Conservation (phyloP, 1,140 invertebrate genomes). For the Leptinotarsa texana region DNA sequence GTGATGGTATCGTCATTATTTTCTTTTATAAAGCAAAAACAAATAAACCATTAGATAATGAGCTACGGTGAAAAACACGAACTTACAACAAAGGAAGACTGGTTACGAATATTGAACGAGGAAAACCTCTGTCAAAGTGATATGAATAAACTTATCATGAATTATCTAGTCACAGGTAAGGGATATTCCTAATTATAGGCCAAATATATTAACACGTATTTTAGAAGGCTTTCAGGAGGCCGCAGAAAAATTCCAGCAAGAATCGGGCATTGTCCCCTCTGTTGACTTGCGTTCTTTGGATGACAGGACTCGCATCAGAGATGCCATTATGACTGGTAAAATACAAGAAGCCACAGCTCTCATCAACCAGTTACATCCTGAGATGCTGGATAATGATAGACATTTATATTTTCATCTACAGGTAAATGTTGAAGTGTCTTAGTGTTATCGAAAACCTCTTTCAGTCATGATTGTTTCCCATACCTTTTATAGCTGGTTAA, state of each 20-base stretch:
- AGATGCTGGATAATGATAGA: slow-evolving; percentile 92
- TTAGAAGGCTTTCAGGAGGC: slow-evolving; percentile 97
- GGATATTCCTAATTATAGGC: neutral
- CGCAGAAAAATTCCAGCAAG: slow-evolving; percentile 94
- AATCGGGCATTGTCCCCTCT: slow-evolving; percentile 85
- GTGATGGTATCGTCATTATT: too few relatives aligned
- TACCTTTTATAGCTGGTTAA: too few relatives aligned
- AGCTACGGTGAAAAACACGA: slow-evolving; percentile 56
- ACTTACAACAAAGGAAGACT: slow-evolving; percentile 62
- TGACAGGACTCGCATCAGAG: slow-evolving; percentile 91
- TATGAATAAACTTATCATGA: slow-evolving; percentile 98
- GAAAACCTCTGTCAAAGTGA: slow-evolving; percentile 85
- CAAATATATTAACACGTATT: slow-evolving; percentile 43
- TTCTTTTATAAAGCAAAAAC: neutral
- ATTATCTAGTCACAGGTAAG: slow-evolving; percentile 94
- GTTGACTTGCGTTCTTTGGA: slow-evolving; percentile 89
- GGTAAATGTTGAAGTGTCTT: slow-evolving; percentile 55
- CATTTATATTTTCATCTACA: slow-evolving; percentile 96
- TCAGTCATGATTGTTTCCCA: too few relatives aligned
- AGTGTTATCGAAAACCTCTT: too few relatives aligned
- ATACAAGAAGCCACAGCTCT: slow-evolving; percentile 92
- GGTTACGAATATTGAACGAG: slow-evolving; percentile 72
- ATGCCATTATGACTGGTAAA: slow-evolving; percentile 90
- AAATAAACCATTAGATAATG: slow-evolving; percentile 44
- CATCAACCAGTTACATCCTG: slow-evolving; percentile 93